Evolutionary conservation across 2,797 vertebrate species (phyloP).

Genomic region (Lateolabrax maculatus): DNA sequence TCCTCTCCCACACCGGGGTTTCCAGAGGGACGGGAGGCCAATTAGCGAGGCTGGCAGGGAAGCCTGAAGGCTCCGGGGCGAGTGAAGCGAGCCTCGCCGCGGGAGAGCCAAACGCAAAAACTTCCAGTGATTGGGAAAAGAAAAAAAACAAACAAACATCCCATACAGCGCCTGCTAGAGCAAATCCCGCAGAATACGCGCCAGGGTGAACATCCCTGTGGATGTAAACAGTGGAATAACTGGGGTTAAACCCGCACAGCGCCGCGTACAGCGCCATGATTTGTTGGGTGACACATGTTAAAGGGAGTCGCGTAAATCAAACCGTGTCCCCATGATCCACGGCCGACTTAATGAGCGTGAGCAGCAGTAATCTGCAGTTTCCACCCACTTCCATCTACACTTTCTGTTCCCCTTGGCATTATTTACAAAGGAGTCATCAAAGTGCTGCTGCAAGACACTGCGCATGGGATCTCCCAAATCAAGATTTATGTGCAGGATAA

Average conservation of each 20-base stretch:
- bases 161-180: background rate
- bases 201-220: background rate
- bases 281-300: slow-evolving; percentile 18
- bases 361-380: slow-evolving; percentile 34
- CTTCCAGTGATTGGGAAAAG: background rate
- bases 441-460: slow-evolving; percentile 19
- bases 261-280: background rate
- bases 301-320: background rate
- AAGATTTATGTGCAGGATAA: slow-evolving; percentile 64
- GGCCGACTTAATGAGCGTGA: slow-evolving; percentile 32
- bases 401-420: slow-evolving; percentile 33
- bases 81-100: slow-evolving; percentile 3
- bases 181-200: background rate
- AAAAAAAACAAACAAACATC: too few relatives aligned
- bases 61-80: slow-evolving; percentile 22
- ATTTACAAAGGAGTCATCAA: slow-evolving; percentile 18
- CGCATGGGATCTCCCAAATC: slow-evolving; percentile 48
- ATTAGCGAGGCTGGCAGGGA: slow-evolving; percentile 44
- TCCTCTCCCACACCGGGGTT: slow-evolving; percentile 38
- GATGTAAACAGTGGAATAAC: slow-evolving; percentile 14
- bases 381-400: slow-evolving; percentile 27
- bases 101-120: background rate
- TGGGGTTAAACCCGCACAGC: background rate
- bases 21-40: slow-evolving; percentile 60
- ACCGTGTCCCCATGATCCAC: slow-evolving; percentile 3